Evolutionary conservation across 2,888 invertebrate genomes (phyloP), one percentile per base, ranked within the genome.

Genomic region (Luffia ferchaultella): DNA sequence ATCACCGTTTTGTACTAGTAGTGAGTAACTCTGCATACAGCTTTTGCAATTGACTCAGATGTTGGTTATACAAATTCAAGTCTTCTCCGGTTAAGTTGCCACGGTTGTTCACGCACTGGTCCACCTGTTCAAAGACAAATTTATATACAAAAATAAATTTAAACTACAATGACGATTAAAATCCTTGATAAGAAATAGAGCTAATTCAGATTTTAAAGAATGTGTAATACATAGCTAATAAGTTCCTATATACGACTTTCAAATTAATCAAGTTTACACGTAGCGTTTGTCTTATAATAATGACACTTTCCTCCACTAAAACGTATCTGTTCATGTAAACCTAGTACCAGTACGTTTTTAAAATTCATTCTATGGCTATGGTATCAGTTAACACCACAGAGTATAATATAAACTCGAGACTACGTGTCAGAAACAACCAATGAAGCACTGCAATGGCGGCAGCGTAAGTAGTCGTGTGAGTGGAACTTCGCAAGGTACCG

Each of bases 51-150:
- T 93, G 93, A 62, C 92, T 91, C 54, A 98, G 85, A 65, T 97
- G 93, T 67, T 97, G 96, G 65, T 91, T 93, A 83, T 98, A 98
- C 17, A 98, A 85, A 51, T 89, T 88, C 54, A 96, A 85, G 73
- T 99, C 98, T 62, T 98, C 98, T 45, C 95, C 95, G 58, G 85
- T 88, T 80, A 96, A 95, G 72, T 93, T 92, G 57, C 88, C 88
- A 73, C 96, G 93, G 58, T 93, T 92, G 64, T 93, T 91, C 49
- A 94, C 91, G 74, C 95, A 95, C 59, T 91, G 90, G 61, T 96
- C 95, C 57, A 96, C 91, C 84, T 84, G 55, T 3, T 20, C 15
- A 9, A 16, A 16, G 7, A 44, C 7, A 16, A 44, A 12, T 16
- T 12, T 9, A 12, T 12, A 7, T 16, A 44, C 16, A 16, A 15